Conservation (phyloP, 2,888 invertebrate genomes). For the Griposia aprilina region DNA sequence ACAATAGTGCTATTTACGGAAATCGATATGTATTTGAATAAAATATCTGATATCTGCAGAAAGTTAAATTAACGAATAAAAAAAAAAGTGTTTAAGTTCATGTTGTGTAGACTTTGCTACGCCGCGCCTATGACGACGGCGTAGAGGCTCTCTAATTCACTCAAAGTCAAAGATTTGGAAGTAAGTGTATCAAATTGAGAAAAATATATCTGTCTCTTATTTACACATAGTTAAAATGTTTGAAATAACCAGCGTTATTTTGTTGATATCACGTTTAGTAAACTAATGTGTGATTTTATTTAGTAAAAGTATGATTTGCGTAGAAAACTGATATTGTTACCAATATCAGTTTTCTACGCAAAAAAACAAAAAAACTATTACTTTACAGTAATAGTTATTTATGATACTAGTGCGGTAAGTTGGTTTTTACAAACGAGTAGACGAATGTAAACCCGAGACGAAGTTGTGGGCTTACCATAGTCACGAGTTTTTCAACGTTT, state of each 20-base stretch:
- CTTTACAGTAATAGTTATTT: too few relatives aligned
- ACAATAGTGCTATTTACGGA: not conserved
- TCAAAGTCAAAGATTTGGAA: not conserved
- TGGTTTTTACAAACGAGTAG: too few relatives aligned
- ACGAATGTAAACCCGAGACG: too few relatives aligned
- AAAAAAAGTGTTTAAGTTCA: not conserved
- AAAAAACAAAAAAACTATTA: too few relatives aligned
- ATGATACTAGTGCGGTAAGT: too few relatives aligned
- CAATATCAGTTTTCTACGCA: too few relatives aligned
- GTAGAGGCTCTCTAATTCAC: slow-evolving; percentile 8
- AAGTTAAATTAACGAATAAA: not conserved
- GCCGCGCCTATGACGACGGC: not conserved
- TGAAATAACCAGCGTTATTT: not conserved
- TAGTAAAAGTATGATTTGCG: not conserved
- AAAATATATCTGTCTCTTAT: not conserved
- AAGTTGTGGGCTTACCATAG: too few relatives aligned
- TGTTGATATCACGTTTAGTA: not conserved
- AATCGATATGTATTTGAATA: not conserved
- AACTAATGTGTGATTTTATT: not conserved
- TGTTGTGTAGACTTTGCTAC: slow-evolving; percentile 7
- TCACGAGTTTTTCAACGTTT: too few relatives aligned
- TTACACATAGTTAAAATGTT: not conserved
- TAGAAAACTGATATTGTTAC: too few relatives aligned
- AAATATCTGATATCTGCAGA: not conserved
- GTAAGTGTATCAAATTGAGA: not conserved